phyloP scores from a whole-genome alignment of 1,140 invertebrate genomes.

The Asbolus verrucosus region DNA sequence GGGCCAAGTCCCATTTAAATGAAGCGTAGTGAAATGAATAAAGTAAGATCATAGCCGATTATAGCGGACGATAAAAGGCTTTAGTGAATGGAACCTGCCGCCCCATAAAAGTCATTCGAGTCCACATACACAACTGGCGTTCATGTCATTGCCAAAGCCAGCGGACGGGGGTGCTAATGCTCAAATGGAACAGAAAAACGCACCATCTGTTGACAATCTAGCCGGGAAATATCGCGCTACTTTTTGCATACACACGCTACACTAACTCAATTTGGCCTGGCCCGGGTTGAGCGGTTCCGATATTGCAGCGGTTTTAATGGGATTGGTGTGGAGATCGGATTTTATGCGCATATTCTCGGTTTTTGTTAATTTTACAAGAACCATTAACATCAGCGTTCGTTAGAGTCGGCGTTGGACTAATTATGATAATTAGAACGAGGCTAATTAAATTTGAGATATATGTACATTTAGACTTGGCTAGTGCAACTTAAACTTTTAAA shows the following conservation, averaged over 20 bases:
- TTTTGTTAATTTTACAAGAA: too few species aligned
- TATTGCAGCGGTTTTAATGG: constrained; percentile 32
- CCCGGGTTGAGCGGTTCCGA: too few species aligned
- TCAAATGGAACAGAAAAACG: constrained; percentile 65
- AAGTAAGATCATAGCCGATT: constrained; percentile 55
- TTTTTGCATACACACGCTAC: constrained; percentile 59
- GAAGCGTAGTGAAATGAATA: constrained; percentile 54
- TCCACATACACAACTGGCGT: constrained; percentile 51
- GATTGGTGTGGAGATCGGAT: too few species aligned
- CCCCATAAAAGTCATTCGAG: constrained; percentile 55
- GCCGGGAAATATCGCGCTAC: constrained; percentile 52
- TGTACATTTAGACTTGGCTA: too few species aligned
- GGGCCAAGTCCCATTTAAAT: too few species aligned
- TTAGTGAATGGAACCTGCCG: constrained; percentile 57
- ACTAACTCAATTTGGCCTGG: constrained; percentile 59
- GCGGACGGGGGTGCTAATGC: constrained; percentile 61
- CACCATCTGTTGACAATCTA: constrained; percentile 66
- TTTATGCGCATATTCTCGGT: too few species aligned
- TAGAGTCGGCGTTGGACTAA: too few species aligned
- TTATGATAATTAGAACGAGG: too few species aligned
- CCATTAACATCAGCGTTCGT: too few species aligned
- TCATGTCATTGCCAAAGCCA: constrained; percentile 44
- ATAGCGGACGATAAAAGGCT: constrained; percentile 57
- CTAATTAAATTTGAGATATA: too few species aligned
- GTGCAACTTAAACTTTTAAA: too few species aligned